Evolutionary conservation across 1,140 invertebrate genomes (phyloP), one percentile per base, ranked within the genome.

Genomic region (Acromyrmex heyeri): DNA sequence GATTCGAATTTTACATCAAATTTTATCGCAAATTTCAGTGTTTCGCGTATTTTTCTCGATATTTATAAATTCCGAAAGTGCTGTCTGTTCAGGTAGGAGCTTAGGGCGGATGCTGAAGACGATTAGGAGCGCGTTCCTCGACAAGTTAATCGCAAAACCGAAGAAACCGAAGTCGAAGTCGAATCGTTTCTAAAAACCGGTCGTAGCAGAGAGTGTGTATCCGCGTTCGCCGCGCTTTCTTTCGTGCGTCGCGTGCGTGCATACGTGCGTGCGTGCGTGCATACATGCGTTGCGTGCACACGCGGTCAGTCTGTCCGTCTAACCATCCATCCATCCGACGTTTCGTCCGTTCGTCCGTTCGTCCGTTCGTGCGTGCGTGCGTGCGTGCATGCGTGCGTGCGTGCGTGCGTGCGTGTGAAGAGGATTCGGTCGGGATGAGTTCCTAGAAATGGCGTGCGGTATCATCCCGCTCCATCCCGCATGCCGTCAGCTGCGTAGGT

Each of bases 371-470:
- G 64, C 89, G 87, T 88, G 18, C 89, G 88, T 88, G 18, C 82
- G 57, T 87, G 73, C 85, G 16, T 92, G 86, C 89, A 76, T 92
- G 90, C 90, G 62, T 90, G 86, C 88, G 83, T 91, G 89, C 88
- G 87, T 90, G 88, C 87, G 62, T 89, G 86, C 83, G 55, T 92
- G 92, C 91, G 90, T 90, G 91, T 88, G 62, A 86, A 88, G 89
- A 91, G 88, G 91, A 93, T 92, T 90, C 86, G 91, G 81, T 27
- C 87, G 85, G 88, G 92, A 92, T 92, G 91, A 93, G 92, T 95
- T 95, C 93, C 87, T 92, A 92, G 93, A 94, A 94, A 92, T 94
- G 85, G 91, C 92, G 90, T 91, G 89, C 89, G 69, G 89, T 88
- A 88, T 89, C 87, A 86, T 92, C 75, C 88, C 77, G 76, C 83